Conservation (phyloP, 1,140 invertebrate genomes). For the Eubasilissa regina region DNA sequence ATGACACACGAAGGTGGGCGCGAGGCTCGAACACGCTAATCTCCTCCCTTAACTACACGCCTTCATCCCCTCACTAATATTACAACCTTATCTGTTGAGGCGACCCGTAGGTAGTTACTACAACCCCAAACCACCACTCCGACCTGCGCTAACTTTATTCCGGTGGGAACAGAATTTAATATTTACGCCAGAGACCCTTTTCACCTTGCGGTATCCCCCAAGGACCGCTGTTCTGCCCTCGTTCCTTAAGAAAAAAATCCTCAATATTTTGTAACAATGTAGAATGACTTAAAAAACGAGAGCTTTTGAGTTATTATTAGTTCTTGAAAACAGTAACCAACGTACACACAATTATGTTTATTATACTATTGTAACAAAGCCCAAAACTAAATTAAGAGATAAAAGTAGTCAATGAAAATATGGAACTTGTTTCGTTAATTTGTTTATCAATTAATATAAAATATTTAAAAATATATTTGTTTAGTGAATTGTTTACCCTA, state of each 20-base stretch:
- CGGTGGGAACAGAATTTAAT: slow-evolving; percentile 28
- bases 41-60: background rate
- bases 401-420: too few species aligned
- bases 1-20: background rate
- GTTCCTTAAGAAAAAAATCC: slow-evolving; percentile 20
- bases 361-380: too few species aligned
- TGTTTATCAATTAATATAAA: too few species aligned
- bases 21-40: slow-evolving; percentile 11
- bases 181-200: slow-evolving; percentile 23
- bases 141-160: slow-evolving; percentile 19
- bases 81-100: slow-evolving; percentile 27
- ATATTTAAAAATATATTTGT: too few species aligned
- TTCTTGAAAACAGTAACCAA: too few species aligned
- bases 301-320: too few species aligned
- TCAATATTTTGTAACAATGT: slow-evolving; percentile 13
- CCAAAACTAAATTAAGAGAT: too few species aligned
- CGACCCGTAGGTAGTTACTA: slow-evolving; percentile 13
- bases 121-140: background rate
- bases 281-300: too few species aligned
- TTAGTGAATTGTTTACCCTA: too few species aligned
- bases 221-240: slow-evolving; percentile 35
- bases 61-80: slow-evolving; percentile 22
- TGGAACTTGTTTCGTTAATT: too few species aligned
- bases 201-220: slow-evolving; percentile 13
- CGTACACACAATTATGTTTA: too few species aligned